Base-by-base conservation (phyloP, 1,140 invertebrate genomes). In the Trachelipus rathkii region DNA sequence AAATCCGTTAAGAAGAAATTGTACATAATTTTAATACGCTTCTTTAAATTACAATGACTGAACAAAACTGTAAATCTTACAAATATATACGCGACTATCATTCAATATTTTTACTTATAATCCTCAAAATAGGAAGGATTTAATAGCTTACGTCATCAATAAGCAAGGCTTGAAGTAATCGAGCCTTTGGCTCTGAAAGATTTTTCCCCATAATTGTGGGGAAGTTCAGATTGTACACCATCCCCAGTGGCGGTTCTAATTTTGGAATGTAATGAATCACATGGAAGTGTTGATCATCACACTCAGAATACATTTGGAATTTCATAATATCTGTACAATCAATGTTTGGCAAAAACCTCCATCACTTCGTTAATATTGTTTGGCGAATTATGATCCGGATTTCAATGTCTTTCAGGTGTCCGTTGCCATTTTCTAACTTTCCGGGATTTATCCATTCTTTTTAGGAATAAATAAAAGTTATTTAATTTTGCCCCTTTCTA, bases 191-290 rank as follows among this genome's bases (percentile, higher is more conserved):
- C 85, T 67, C 85, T 82, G 74, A 86, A 82, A 23, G 84, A 85
- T 77, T 87, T 87, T 23, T n/a, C n/a, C n/a, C 89, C 89, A 72
- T 81, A n/a, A 84, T 66, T 86, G 83, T 0, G n/a, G 89, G 88
- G 82, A 86, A 83, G 71, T 85, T 82, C 9, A 89, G 83, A 79
- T 89, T 90, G 79, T 89, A 78, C 89, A 89, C 88, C 88, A 89
- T n/a, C n/a, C n/a, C 89, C 89, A 24, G 87, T 88, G 15, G 85
- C 83, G 0, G 86, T 87, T 8, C 89, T 83, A 82, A 87, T 89
- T 79, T 84, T 85, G 23, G 85, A n/a, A 83, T 0, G 89, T 89
- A n/a, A 77, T 89, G 88, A n/a, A 81, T 89, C 89, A 81, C 89
- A 89, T 13, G 89, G 89, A 10, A 88, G 80, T 13, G 85, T 85